phyloP scores from a whole-genome alignment of 2,797 vertebrate genomes.

The Eulemur coronatus region DNA sequence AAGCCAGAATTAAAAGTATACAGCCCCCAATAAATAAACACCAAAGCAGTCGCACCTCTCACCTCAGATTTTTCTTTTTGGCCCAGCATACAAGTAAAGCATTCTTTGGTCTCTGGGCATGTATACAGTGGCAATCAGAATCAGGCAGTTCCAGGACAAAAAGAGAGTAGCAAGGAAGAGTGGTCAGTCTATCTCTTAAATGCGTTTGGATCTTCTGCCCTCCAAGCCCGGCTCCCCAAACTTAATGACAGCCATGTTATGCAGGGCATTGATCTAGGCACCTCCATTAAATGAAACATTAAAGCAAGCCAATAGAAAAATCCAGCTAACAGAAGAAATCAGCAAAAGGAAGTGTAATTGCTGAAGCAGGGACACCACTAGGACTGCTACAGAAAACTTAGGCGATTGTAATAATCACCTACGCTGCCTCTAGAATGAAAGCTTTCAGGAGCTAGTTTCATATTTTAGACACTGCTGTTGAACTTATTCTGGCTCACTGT shows the following conservation, averaged over 20 bases:
- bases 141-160: neutral
- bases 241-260: neutral
- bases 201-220: neutral
- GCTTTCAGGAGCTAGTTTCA: neutral
- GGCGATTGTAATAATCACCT: neutral
- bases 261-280: neutral
- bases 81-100: neutral
- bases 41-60: conserved; percentile 35
- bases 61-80: conserved; percentile 12
- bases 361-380: neutral
- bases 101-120: conserved; percentile 18
- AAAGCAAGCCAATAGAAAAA: neutral
- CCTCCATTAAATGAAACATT: neutral
- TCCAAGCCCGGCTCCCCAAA: neutral
- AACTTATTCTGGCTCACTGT: neutral
- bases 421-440: neutral
- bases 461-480: neutral
- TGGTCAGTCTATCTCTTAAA: neutral
- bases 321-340: neutral
- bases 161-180: neutral
- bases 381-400: neutral
- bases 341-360: neutral
- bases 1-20: conserved; percentile 71
- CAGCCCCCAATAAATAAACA: conserved; percentile 50
- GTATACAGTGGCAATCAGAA: neutral